A percentile compares a stretch with the other conserved stretches of the same genome.
phyloP scores from a whole-genome alignment of 2,888 invertebrate genomes.

The Lissocephala sabroskyi region DNA sequence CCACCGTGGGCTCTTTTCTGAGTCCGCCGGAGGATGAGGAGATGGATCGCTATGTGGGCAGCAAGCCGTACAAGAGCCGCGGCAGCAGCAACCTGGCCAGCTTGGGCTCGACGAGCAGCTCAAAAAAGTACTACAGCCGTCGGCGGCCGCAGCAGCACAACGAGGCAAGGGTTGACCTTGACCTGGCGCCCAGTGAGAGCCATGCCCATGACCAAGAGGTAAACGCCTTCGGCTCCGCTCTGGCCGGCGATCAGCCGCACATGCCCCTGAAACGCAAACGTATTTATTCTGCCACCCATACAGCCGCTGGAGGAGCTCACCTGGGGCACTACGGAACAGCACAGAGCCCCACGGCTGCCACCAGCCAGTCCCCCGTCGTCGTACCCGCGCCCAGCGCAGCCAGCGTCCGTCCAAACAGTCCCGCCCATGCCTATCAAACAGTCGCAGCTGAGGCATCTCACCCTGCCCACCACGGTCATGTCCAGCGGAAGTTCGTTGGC shows the following conservation, averaged over 20 bases:
- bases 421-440: slow-evolving; percentile 56
- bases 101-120: slow-evolving; percentile 17
- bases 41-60: slow-evolving; percentile 35
- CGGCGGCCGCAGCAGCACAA: slow-evolving; percentile 41
- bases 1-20: slow-evolving; percentile 68
- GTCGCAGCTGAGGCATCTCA: slow-evolving; percentile 43
- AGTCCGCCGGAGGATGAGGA: slow-evolving; percentile 66
- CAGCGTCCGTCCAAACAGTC: slow-evolving; percentile 25
- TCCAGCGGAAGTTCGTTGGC: slow-evolving; percentile 23
- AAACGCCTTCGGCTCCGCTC: slow-evolving; percentile 58
- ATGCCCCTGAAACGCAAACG: slow-evolving; percentile 68
- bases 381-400: slow-evolving; percentile 28
- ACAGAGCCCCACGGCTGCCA: slow-evolving; percentile 36
- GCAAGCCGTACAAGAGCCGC: slow-evolving; percentile 36
- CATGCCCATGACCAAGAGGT: slow-evolving; percentile 68
- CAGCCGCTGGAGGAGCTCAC: slow-evolving; percentile 31
- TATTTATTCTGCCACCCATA: slow-evolving; percentile 68
- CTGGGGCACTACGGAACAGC: slow-evolving; percentile 26
- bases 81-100: slow-evolving; percentile 4
- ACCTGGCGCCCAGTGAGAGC: slow-evolving; percentile 61
- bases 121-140: slow-evolving; percentile 47
- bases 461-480: slow-evolving; percentile 24
- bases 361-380: too few relatives aligned
- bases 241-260: slow-evolving; percentile 49
- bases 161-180: slow-evolving; percentile 64